phyloP scores from a whole-genome alignment of 2,797 vertebrate genomes.

The Lagorchestes hirsutus region DNA sequence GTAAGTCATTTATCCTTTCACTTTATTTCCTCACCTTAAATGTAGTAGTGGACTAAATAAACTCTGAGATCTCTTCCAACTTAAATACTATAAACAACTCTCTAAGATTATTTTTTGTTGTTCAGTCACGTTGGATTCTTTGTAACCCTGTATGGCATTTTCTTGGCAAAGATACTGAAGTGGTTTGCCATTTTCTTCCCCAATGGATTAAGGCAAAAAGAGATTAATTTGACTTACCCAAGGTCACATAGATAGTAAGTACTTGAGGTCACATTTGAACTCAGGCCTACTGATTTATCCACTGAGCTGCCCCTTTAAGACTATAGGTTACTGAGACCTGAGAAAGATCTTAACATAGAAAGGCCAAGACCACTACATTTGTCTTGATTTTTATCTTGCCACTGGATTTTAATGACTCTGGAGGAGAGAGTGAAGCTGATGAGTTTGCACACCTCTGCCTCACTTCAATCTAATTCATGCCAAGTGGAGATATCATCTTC shows the following conservation, averaged over 20 bases:
- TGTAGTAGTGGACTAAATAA: not conserved
- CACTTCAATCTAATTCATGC: not conserved
- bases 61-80: not conserved
- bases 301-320: not conserved
- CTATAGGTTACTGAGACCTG: not conserved
- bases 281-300: not conserved
- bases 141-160: not conserved
- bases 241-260: no score
- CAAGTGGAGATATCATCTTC: not conserved
- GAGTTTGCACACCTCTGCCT: not conserved
- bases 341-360: not conserved
- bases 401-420: not conserved
- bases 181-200: not conserved
- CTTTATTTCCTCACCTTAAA: not conserved
- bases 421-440: not conserved
- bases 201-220: not conserved
- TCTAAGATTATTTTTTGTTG: not conserved
- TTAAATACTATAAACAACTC: not conserved
- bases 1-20: not conserved
- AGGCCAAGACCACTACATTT: not conserved
- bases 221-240: not conserved
- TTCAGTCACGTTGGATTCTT: not conserved
- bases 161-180: not conserved
- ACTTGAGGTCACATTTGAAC: not conserved
- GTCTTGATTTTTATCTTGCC: not conserved